These are phyloP conservation scores for Hippocampus zosterae DNA, from an alignment of 2,113 vertebrate species.

Conservation along the genomic window DNA sequence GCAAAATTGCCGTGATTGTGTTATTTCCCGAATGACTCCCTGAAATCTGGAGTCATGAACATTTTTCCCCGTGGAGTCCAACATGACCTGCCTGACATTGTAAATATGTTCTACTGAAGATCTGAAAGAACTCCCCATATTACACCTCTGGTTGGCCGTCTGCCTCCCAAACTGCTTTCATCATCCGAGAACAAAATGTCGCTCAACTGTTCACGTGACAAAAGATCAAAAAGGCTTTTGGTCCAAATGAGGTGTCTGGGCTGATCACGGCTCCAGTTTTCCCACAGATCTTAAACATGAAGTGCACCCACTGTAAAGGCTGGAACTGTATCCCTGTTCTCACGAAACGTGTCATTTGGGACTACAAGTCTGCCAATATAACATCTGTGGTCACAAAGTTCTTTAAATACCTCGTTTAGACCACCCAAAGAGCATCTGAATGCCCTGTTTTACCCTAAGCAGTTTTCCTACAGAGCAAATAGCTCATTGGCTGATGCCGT, in stretches of 20 bases:
- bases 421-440: neutral
- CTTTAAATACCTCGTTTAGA: neutral
- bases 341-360: neutral
- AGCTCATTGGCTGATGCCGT: neutral
- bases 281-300: neutral
- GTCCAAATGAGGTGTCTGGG: neutral
- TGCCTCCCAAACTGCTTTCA: neutral
- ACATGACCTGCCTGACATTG: neutral
- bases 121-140: neutral
- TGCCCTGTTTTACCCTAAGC: neutral
- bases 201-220: neutral
- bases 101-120: no score
- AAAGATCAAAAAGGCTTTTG: neutral
- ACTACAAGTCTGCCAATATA: neutral
- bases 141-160: neutral
- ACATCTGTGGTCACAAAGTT: neutral
- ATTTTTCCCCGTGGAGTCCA: neutral
- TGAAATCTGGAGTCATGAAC: neutral
- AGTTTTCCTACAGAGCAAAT: neutral
- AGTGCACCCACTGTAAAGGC: neutral
- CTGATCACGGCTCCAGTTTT: neutral
- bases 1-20: no score
- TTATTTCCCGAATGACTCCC: no score
- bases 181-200: neutral
- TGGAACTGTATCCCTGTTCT: neutral